Evolutionary conservation across 2,888 invertebrate species (phyloP).

Genomic region (Lepidochitona cinerea): DNA sequence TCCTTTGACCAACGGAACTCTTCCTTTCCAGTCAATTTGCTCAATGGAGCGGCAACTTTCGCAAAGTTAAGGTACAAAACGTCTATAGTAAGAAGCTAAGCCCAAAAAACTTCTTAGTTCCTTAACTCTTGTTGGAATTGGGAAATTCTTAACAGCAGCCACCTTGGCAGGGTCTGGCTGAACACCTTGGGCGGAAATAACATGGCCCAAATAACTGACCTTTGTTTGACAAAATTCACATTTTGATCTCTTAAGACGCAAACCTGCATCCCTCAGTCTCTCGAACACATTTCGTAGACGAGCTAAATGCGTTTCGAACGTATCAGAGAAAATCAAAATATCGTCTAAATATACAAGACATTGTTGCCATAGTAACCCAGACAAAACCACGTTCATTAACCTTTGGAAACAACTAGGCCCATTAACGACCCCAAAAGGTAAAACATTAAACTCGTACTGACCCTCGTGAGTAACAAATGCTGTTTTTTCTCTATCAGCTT

Average conservation of each 20-base stretch:
- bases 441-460: neutral
- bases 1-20: neutral
- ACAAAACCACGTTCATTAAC: neutral
- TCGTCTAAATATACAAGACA: slow-evolving; percentile 2
- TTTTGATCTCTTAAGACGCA: too few species aligned
- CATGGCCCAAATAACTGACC: too few species aligned
- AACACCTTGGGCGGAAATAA: too few species aligned
- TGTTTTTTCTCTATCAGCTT: neutral
- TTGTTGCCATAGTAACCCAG: neutral
- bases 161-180: too few species aligned
- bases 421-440: neutral
- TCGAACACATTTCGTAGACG: neutral
- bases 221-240: too few species aligned
- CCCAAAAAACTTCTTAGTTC: neutral
- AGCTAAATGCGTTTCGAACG: neutral
- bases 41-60: neutral
- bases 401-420: neutral
- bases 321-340: neutral
- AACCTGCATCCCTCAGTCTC: neutral
- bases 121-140: neutral
- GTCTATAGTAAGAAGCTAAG: neutral
- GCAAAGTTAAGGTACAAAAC: neutral
- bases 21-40: neutral
- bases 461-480: neutral
- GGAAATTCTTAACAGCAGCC: neutral